Evolutionary conservation across 1,140 invertebrate genomes (phyloP).

Genomic region (Formica exsecta): DNA sequence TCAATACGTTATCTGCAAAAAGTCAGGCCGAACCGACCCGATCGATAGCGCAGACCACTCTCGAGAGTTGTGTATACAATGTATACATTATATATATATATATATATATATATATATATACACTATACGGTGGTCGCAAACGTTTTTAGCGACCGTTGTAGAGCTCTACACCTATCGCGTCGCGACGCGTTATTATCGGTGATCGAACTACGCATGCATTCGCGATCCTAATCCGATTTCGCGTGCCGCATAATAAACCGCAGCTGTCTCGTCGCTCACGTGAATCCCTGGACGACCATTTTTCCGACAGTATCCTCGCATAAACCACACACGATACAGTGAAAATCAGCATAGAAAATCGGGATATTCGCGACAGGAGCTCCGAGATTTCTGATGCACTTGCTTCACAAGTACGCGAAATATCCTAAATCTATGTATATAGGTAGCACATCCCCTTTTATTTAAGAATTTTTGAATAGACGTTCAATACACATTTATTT

Average conservation of each 20-base stretch:
- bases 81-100: not conserved
- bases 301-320: constrained; percentile 16
- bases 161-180: not conserved
- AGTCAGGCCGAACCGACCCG: constrained; percentile 58
- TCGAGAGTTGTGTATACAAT: not conserved
- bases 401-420: not conserved
- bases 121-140: not conserved
- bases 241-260: constrained; percentile 45
- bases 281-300: constrained; percentile 27
- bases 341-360: constrained; percentile 21
- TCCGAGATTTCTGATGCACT: not conserved
- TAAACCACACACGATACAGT: not conserved
- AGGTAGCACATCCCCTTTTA: not conserved
- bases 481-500: not conserved
- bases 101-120: not conserved
- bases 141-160: constrained; percentile 26
- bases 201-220: constrained; percentile 16
- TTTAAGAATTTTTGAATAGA: not conserved
- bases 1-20: constrained; percentile 72
- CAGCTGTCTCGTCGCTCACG: constrained; percentile 22
- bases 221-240: constrained; percentile 48
- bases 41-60: constrained; percentile 57
- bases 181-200: constrained; percentile 24
- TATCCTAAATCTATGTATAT: not conserved
- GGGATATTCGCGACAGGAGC: not conserved